A percentile compares a stretch with the other conserved stretches of the same genome.
Evolutionary conservation across 2,888 invertebrate genomes (phyloP).

Genomic region (Drosophila antonietae): DNA sequence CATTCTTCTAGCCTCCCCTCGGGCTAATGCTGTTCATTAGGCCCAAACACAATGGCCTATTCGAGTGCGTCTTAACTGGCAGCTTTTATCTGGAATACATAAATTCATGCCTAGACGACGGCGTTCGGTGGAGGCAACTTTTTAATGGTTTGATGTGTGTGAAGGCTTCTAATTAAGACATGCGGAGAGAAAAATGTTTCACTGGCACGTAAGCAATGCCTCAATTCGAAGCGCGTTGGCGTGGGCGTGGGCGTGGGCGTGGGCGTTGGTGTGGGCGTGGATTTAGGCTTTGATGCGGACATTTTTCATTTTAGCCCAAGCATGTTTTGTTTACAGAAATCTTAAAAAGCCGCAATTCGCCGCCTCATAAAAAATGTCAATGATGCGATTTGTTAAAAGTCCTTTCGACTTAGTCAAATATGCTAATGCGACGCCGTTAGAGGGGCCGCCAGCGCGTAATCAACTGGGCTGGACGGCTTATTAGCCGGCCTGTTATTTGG

Average conservation of each 20-base stretch:
- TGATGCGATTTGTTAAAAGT: conserved; percentile 69
- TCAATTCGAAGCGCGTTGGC: conserved; percentile 45
- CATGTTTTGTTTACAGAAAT: conserved; percentile 48
- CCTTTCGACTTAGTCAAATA: conserved; percentile 43
- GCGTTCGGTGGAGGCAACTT: conserved; percentile 48
- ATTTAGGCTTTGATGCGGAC: conserved; percentile 20
- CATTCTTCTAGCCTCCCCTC: conserved; percentile 40
- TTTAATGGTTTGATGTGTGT: conserved; percentile 38
- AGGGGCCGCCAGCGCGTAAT: conserved; percentile 34
- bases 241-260: conserved; percentile 4
- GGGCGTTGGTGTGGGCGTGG: neutral
- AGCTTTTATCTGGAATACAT: conserved; percentile 70
- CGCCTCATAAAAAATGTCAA: conserved; percentile 76
- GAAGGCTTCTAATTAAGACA: conserved; percentile 78
- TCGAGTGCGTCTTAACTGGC: conserved; percentile 52
- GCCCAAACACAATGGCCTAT: conserved; percentile 27
- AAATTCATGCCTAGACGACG: conserved; percentile 62
- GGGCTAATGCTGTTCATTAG: conserved; percentile 62
- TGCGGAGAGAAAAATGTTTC: conserved; percentile 76
- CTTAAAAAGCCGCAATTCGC: conserved; percentile 41
- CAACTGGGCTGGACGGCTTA: conserved; percentile 58
- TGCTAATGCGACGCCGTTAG: conserved; percentile 66
- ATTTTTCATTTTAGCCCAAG: conserved; percentile 42
- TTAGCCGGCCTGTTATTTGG: conserved; percentile 68
- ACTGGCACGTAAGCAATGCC: conserved; percentile 75